Base-by-base conservation (phyloP, 2,888 invertebrate species). In the Clunio marinus region DNA sequence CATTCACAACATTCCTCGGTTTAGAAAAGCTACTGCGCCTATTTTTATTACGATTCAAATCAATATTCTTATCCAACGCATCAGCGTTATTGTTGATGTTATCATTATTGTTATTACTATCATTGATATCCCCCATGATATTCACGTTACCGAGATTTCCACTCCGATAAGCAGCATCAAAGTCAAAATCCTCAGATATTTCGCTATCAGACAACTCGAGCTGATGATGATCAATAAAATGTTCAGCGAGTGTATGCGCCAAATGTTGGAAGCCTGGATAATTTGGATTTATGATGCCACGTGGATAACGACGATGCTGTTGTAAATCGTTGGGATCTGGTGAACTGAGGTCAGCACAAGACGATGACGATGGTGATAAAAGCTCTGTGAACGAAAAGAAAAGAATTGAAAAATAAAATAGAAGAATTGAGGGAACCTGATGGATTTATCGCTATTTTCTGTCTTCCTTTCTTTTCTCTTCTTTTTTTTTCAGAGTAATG, bases 241-340 rank as follows among this genome's bases (percentile, higher is more conserved):
- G 77, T 73, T 77, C 75, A 72, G 78, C 84, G 72, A 88, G 80
- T 70, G 87, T 87, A 74, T 88, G 86, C 17, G 89, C 90, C 74
- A 90, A 82, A 77, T 90, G 89, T 76, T 91, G 89, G 77, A 91
- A 91, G 69, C 91, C 90, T 22, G 90, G 88, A 80, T 91, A 91
- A 78, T 91, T 91, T 63, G 90, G 90, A 80, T 91, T 91, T 74
- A 89, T 86, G 73, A 90, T 89, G 72, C 90, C 89, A 72, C 87
- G 82, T 68, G 85, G 85, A 74, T 82, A 80, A n/a, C 59, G 70
- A 62, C 70, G 69, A 2, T 55, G 46, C 37, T 70, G 41, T n/a
- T 66, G 27, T 17, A 66, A 66, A 70, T 74, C 73, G 10, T 73
- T 73, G 60, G 72, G 73, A 63, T 75, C 73, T 55, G 75, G 73